phyloP scores from a whole-genome alignment of 2,888 invertebrate genomes.

The Amblyjoppa proteus region DNA sequence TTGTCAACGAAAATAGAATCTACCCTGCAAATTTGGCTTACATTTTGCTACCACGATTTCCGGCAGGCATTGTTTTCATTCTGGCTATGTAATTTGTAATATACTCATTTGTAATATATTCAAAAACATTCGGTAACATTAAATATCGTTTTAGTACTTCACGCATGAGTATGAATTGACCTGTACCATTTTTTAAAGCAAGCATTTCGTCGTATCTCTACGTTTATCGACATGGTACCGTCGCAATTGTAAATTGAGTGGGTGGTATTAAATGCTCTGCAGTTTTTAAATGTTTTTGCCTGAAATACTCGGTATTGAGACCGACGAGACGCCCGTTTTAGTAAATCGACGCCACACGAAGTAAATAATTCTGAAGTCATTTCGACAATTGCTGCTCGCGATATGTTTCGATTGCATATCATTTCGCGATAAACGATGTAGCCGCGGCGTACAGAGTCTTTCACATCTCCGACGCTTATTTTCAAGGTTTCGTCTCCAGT shows the following conservation, averaged over 20 bases:
- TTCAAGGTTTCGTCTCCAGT: neutral
- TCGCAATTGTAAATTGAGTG: conserved; percentile 31
- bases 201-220: conserved; percentile 20
- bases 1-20: conserved; percentile 21
- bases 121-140: conserved; percentile 53
- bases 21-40: conserved; percentile 33
- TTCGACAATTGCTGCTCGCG: conserved; percentile 31
- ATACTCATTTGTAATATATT: no score
- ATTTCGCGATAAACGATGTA: conserved; percentile 32
- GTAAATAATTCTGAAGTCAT: conserved; percentile 38
- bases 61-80: conserved; percentile 28
- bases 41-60: conserved; percentile 46
- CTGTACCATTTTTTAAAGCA: conserved; percentile 26
- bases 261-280: conserved; percentile 27
- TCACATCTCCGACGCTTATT: conserved; percentile 36
- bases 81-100: conserved; percentile 41
- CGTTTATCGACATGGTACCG: conserved; percentile 17
- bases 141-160: conserved; percentile 44
- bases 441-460: conserved; percentile 16
- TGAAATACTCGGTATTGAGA: conserved; percentile 39
- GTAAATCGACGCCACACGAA: no score
- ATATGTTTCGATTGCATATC: conserved; percentile 41
- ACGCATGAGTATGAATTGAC: conserved; percentile 50
- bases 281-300: conserved; percentile 24
- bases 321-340: conserved; percentile 2